These are phyloP conservation scores for Eptesicus fuscus DNA, from an alignment of 2,113 vertebrate species.

Conservation along the genomic window DNA sequence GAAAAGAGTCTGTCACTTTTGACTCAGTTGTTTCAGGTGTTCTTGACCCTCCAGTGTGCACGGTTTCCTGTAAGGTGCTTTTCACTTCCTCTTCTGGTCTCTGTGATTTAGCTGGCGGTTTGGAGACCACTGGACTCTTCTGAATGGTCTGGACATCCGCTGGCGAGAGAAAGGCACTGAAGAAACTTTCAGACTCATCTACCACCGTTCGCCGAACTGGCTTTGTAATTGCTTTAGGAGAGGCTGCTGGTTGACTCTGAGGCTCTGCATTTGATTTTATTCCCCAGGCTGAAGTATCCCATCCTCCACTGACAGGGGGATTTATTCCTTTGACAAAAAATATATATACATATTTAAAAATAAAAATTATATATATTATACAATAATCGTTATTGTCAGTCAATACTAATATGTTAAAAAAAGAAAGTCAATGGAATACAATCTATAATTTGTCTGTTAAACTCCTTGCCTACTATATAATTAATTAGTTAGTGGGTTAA, in stretches of 20 bases:
- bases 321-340: conserved; percentile 78
- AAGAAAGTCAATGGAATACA: neutral
- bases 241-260: conserved; percentile 77
- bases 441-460: neutral
- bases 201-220: conserved; percentile 94
- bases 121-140: conserved; percentile 90
- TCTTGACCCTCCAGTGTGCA: conserved; percentile 61
- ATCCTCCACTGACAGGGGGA: conserved; percentile 89
- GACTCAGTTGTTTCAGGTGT: conserved; percentile 57
- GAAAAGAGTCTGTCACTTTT: conserved; percentile 59
- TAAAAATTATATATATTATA: neutral
- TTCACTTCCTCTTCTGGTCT: conserved; percentile 87
- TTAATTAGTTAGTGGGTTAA: neutral
- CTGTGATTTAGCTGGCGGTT: conserved; percentile 92
- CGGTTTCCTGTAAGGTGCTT: conserved; percentile 73
- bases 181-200: conserved; percentile 97
- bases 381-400: neutral
- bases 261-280: conserved; percentile 82
- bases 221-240: conserved; percentile 95
- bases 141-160: conserved; percentile 84
- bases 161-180: conserved; percentile 93
- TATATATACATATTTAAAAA: neutral
- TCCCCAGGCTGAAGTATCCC: conserved; percentile 95
- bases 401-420: neutral
- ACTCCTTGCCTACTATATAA: neutral